phyloP scores from a whole-genome alignment of 1,140 invertebrate genomes.

The Theocolax elegans region DNA sequence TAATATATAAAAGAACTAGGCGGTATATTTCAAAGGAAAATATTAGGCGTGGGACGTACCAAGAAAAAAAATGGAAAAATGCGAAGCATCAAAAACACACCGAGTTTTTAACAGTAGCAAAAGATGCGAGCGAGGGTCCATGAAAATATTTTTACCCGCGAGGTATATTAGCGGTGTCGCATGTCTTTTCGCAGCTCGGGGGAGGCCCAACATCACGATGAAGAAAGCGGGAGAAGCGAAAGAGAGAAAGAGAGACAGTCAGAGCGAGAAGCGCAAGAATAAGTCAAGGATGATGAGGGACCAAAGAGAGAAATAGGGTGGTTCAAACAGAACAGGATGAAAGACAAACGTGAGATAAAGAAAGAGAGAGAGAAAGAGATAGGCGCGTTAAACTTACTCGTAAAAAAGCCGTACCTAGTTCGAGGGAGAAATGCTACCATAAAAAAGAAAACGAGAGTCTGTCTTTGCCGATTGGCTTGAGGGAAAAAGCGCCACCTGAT shows the following conservation, averaged over 20 bases:
- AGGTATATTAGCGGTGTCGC: neutral
- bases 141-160: conserved; percentile 4
- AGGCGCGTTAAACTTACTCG: conserved; percentile 1
- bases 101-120: no score
- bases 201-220: neutral
- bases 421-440: neutral
- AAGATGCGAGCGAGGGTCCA: no score
- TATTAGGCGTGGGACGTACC: no score
- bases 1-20: no score
- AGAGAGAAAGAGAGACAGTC: neutral
- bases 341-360: neutral
- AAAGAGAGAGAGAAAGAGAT: neutral
- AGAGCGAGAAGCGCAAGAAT: neutral
- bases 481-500: conserved; percentile 10
- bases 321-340: conserved; percentile 4
- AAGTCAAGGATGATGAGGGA: neutral
- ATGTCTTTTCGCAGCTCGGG: conserved; percentile 23
- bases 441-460: conserved; percentile 13
- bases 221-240: neutral
- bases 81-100: no score
- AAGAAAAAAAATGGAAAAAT: no score
- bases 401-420: neutral
- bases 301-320: neutral
- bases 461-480: neutral
- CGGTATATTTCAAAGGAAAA: no score